Base-by-base conservation (phyloP, 2,113 vertebrate genomes). In the Halcyon senegalensis region DNA sequence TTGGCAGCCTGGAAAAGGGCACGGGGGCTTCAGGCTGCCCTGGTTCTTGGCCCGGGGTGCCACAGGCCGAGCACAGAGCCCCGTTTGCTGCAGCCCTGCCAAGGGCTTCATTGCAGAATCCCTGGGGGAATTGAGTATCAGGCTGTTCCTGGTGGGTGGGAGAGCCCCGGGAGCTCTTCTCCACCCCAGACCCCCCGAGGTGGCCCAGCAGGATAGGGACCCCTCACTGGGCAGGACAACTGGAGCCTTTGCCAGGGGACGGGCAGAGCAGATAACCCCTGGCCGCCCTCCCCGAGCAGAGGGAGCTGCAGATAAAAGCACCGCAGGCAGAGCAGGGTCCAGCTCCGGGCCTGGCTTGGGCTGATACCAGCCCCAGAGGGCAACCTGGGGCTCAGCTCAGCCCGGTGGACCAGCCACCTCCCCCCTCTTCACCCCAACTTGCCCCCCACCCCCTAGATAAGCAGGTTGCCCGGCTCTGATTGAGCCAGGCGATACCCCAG, bases 291-390 rank as follows among this genome's bases (percentile, higher is more conserved):
- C 77, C 87, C 0, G 9, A 77, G 88, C 85, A 62, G 44, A 48
- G 72, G 96, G 72, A 90, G 55, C 75, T 0, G 7, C 85, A 92
- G 96, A 97, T 96, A 96, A 96, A 75, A 51, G 85, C 39, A 2
- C 39, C 2, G 10, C 6, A 11, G 33, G 72, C 79, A 84, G 72
- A 85, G 67, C 31, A 3, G 76, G 91, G 93, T 93, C 88, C 83
- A 18, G 91, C 44, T 90, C 96, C 92, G 48, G 35, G 88, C 75
- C 92, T 97, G 96, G 35, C 35, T 39, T 11, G 28, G 58, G 55
- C 90, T 92, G 95, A 97, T 97, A 96, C 44, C 33, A 3, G 23
- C 75, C 91, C 83, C 25, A 10, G 89, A 72, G 48, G 53, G 62
- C 3, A 1, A 84, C 94, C 77, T 92, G 16, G 46, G 77, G 94